A percentile compares a stretch with the other conserved stretches of the same genome.
phyloP scores from a whole-genome alignment of 2,797 vertebrate species.

The Acanthurus leucopareius region DNA sequence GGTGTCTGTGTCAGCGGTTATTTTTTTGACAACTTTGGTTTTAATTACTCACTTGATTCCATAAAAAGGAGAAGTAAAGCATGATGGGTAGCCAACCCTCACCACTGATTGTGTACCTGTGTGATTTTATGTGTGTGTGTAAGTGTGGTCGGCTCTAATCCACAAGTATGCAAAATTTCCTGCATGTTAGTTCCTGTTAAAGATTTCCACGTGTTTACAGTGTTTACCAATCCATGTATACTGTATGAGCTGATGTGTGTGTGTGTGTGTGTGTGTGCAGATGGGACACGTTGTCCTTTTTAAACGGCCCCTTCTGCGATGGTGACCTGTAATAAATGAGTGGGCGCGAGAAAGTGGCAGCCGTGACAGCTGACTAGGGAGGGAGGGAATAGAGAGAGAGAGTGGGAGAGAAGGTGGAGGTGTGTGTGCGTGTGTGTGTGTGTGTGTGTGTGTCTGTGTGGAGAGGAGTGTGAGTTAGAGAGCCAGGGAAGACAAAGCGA shows the following conservation, averaged over 20 bases:
- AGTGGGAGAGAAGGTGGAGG: conserved; percentile 26
- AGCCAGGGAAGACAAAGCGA: conserved; percentile 52
- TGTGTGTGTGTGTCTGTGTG: conserved; percentile 11
- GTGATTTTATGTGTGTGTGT: background rate
- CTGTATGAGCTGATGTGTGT: conserved; percentile 16
- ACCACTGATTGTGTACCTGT: no score
- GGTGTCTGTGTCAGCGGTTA: no score
- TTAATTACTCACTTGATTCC: no score
- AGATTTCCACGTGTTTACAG: conserved; percentile 1
- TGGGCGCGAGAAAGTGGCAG: conserved; percentile 79
- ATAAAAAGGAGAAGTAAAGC: no score
- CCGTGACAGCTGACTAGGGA: conserved; percentile 79
- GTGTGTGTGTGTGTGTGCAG: conserved; percentile 35
- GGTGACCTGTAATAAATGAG: conserved; percentile 83
- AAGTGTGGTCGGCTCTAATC: background rate
- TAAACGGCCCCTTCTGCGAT: conserved; percentile 59
- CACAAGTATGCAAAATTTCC: background rate
- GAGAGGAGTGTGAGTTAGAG: conserved; percentile 19
- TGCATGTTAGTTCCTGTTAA: background rate
- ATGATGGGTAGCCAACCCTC: no score
- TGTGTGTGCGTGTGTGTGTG: conserved; percentile 2
- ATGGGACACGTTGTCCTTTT: conserved; percentile 72
- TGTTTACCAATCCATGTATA: background rate
- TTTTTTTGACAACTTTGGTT: no score
- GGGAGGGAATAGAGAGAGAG: conserved; percentile 64